Conservation (phyloP, 2,113 vertebrate species). For the Balaeniceps rex region DNA sequence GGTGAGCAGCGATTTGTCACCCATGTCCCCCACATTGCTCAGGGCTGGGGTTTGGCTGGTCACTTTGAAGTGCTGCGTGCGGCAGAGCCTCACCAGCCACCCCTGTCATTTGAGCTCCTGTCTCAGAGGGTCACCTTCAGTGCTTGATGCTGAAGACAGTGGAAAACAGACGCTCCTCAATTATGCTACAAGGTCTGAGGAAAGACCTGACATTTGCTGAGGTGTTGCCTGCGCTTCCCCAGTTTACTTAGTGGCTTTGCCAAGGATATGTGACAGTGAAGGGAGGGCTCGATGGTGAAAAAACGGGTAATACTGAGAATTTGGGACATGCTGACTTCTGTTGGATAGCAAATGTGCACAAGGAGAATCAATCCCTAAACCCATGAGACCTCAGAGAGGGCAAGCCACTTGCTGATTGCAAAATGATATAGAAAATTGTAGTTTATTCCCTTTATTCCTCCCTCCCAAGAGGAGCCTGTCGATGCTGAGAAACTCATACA, state of each 20-base stretch:
- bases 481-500: not conserved
- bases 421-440: not conserved
- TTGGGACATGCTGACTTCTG: not conserved
- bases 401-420: not conserved
- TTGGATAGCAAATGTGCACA: not conserved
- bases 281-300: not conserved
- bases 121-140: not conserved
- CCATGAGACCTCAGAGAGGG: not conserved
- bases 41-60: not conserved
- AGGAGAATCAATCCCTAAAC: not conserved
- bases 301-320: not conserved
- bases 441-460: not conserved
- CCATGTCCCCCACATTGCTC: rapidly evolving
- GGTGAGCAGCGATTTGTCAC: not conserved
- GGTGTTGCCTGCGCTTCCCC: not conserved
- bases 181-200: not conserved
- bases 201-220: not conserved
- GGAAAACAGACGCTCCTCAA: not conserved
- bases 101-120: not conserved
- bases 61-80: not conserved
- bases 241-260: not conserved
- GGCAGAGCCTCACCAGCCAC: not conserved
- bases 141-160: not conserved
- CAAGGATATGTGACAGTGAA: not conserved
- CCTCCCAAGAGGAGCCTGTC: not conserved